Percentiles rank a stretch among this genome's conserved stretches.
These are phyloP conservation scores for Ooceraea biroi DNA, from an alignment of 1,140 invertebrate species.

Conservation along the genomic window DNA sequence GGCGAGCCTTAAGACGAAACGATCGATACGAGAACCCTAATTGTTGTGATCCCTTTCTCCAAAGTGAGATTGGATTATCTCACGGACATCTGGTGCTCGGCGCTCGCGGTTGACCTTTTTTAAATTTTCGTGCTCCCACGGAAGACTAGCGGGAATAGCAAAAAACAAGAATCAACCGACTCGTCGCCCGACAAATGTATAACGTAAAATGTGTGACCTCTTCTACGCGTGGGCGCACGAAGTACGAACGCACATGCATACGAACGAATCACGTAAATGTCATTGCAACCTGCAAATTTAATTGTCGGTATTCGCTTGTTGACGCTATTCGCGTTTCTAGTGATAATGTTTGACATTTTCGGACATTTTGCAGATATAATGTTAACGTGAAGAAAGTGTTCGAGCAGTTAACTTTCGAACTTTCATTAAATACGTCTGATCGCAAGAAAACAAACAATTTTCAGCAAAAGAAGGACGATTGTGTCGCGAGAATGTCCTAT, in stretches of 20 bases:
- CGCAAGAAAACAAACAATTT: background rate
- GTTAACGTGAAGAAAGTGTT: background rate
- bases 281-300: constrained; percentile 18
- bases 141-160: background rate
- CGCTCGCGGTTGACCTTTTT: too few relatives aligned
- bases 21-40: too few relatives aligned
- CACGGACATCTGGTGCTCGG: too few relatives aligned
- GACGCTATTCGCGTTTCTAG: background rate
- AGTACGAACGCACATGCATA: background rate
- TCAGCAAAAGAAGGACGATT: background rate
- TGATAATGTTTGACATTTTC: background rate
- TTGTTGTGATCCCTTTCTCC: too few relatives aligned
- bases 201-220: background rate
- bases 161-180: background rate
- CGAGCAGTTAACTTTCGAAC: background rate
- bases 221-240: background rate
- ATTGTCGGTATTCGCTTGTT: background rate
- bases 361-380: too few relatives aligned
- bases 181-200: background rate
- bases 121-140: too few relatives aligned
- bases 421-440: background rate
- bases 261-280: constrained; percentile 24
- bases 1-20: too few relatives aligned
- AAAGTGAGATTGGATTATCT: too few relatives aligned
- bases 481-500: background rate